Evolutionary conservation across 2,888 invertebrate genomes (phyloP), one percentile per base, ranked within the genome.

Genomic region (Eupithecia dodoneata): DNA sequence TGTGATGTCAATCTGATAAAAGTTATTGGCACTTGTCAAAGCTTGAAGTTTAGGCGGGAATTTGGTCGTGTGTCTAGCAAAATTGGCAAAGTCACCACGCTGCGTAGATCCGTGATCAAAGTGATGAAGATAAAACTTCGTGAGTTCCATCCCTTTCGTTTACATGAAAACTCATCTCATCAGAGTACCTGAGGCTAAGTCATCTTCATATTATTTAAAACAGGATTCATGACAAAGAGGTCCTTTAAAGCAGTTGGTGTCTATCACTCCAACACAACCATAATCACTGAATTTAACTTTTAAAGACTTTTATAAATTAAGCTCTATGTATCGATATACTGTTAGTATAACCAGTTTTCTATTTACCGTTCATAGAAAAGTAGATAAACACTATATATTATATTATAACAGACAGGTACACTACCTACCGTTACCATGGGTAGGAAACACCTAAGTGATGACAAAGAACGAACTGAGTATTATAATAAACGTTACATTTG

Each of bases 81-180:
- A 77, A 83, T 83, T 86, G 87, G 84, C 78, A 87, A 91, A 91
- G 87, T 90, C 89, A 90, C 87, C 94, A 94, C 92, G 92, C 93
- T 93, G 92, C 91, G 92, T 85, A 94, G 89, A 86, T 94, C 95
- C 83, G 94, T 94, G 90, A 95, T 95, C 85, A 94, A 93, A 92
- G 94, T 95, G 86, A 95, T 95, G 95, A 95, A 95, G 91, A 95
- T 95, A 86, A 94, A 94, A 90, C 87, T 95, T 90, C 95, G 95
- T 95, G 84, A 94, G 95, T 92, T 87, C 15, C 67, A 67, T 41
- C 41, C 13, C 41, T 41, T 41, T 15, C 42, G 42, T 41, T 67
- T 44, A 15, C 15, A n/a, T 30, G 30, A 30, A 30, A 30, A 30
- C 30, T 30, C 30, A 30, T 30, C 30, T 44, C 3, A 18, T n/a